Evolutionary conservation across 2,113 vertebrate species (phyloP).

Genomic region (Helogale parvula): DNA sequence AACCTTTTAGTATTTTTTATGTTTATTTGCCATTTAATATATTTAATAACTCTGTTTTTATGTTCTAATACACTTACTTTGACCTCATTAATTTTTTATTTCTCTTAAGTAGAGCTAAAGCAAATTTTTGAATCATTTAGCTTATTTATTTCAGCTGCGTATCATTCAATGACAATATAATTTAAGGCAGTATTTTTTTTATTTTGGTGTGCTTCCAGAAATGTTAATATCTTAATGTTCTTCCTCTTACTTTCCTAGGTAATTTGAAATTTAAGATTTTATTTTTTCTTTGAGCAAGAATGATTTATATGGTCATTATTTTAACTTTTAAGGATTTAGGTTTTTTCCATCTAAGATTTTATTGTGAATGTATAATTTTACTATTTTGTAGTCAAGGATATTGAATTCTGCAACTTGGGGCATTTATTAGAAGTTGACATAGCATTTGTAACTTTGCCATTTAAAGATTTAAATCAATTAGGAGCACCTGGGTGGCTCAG

Average conservation of each 20-base stretch:
- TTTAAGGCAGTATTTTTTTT: background rate
- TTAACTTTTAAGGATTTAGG: slow-evolving; percentile 31
- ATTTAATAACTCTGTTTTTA: slow-evolving; percentile 18
- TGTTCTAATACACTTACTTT: slow-evolving; percentile 30
- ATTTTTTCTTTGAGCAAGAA: background rate
- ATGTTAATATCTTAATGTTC: background rate
- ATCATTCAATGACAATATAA: background rate
- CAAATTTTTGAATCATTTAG: slow-evolving; percentile 9
- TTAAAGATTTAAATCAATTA: background rate
- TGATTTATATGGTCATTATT: slow-evolving; percentile 18
- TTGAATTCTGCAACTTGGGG: background rate
- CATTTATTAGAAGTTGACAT: background rate
- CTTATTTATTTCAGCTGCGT: slow-evolving; percentile 12
- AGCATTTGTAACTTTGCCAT: background rate
- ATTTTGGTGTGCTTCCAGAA: slow-evolving; percentile 25
- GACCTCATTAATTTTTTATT: background rate
- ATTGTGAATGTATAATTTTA: background rate
- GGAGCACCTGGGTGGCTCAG: too few species aligned
- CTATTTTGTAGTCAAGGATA: background rate
- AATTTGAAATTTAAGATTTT: slow-evolving; percentile 16
- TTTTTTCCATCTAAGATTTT: background rate
- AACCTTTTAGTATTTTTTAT: background rate
- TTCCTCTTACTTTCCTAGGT: background rate
- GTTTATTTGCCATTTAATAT: background rate
- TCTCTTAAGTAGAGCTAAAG: background rate